Evolutionary conservation across 2,113 vertebrate genomes (phyloP).

Genomic region (Boleophthalmus pectinirostris): DNA sequence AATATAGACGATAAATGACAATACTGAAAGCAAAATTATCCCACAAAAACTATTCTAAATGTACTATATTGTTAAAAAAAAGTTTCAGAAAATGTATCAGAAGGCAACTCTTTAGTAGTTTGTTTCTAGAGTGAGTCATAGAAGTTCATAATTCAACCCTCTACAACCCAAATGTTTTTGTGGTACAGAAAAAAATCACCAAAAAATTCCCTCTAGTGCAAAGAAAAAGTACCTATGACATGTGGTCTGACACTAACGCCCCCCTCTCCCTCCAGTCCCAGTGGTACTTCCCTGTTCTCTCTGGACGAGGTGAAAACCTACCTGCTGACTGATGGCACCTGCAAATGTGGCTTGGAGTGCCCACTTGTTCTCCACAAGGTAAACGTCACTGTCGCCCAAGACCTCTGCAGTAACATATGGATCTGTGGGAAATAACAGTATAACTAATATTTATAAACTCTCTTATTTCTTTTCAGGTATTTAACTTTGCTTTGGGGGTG

Average conservation of each 20-base stretch:
- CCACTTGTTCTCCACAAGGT: slow-evolving; percentile 90
- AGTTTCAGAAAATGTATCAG: too few relatives aligned
- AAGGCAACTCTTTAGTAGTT: too few relatives aligned
- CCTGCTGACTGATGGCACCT: slow-evolving; percentile 89
- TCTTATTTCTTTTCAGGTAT: slow-evolving; percentile 77
- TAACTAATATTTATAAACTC: background rate
- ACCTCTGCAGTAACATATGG: background rate
- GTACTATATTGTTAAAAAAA: too few relatives aligned
- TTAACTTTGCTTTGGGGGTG: slow-evolving; percentile 87
- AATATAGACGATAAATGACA: too few relatives aligned
- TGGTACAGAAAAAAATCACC: too few relatives aligned
- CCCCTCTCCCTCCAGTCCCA: slow-evolving; percentile 76
- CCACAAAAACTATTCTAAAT: too few relatives aligned
- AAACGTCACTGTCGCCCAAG: background rate
- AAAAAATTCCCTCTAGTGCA: too few relatives aligned
- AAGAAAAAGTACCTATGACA: background rate
- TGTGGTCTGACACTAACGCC: background rate
- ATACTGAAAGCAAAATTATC: too few relatives aligned
- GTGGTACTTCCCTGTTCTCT: slow-evolving; percentile 82
- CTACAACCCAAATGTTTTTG: too few relatives aligned
- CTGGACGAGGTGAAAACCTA: slow-evolving; percentile 87
- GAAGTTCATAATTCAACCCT: too few relatives aligned
- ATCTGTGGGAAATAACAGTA: background rate
- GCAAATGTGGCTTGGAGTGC: slow-evolving; percentile 92
- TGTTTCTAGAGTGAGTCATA: too few relatives aligned